Base-by-base conservation (phyloP, 2,113 vertebrate genomes). In the Cynoglossus semilaevis region DNA sequence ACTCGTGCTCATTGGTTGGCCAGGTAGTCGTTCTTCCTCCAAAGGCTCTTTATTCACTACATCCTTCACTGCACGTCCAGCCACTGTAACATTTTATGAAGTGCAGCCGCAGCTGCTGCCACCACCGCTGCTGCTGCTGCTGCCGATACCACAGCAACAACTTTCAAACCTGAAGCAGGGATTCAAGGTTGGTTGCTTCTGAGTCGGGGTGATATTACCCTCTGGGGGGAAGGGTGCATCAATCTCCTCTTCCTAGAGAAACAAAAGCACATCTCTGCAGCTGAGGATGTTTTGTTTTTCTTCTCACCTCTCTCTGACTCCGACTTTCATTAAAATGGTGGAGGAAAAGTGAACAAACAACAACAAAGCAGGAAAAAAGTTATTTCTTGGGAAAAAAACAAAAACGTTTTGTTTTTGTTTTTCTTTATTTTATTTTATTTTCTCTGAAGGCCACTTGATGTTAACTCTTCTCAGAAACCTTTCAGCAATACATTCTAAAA, bases 131-230 rank as follows among this genome's bases (percentile, higher is more conserved):
- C 38, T 41, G 38, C 38, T 40, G 37, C 38, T 41, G 38, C 38
- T 41, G 38, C 38, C 12, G 22, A 15, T 67, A 56, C 67, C 57
- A 63, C 64, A 66, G 56, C 66, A 78, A 60, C 55, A 70, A 69
- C 71, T 65, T 80, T 72, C 49, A 74, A 64, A 72, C 79, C 69
- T 67, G 62, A 68, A 76, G 78, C 79, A 80, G 72, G 79, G 58
- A 76, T 85, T 82, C 85, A 85, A 67, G 85, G 76, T 81, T 85
- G 85, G 69, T 69, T 88, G 86, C 15, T 82, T 81, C 51, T 70
- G 74, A 79, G 80, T 73, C 55, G 54, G 59, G 58, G 70, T 29
- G 41, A 81, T 83, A 84, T 85, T 79, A 84, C 64, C 81, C 78
- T 73, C 77, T 58, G 70, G 71, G 80, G 22, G 74, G 41, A 51